Conservation (phyloP, 2,888 invertebrate genomes). For the Biston betularia region DNA sequence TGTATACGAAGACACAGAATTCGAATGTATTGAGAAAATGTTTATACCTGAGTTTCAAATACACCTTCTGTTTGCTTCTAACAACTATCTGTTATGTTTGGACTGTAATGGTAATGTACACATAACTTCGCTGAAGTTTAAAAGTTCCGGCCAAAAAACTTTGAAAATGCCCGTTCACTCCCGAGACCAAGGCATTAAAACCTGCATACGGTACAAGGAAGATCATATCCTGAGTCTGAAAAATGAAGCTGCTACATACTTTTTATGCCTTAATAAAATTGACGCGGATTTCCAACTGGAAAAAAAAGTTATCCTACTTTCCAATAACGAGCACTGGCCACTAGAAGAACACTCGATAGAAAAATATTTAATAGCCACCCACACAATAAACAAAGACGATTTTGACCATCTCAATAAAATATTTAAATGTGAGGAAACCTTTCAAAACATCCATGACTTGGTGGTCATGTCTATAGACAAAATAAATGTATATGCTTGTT, state of each 20-base stretch:
- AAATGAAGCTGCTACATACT: conserved; percentile 53
- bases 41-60: conserved; percentile 66
- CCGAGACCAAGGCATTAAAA: conserved; percentile 53
- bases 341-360: conserved; percentile 37
- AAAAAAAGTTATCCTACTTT: conserved; percentile 48
- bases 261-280: conserved; percentile 58
- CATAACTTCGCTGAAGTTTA: conserved; percentile 64
- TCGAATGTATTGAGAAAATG: conserved; percentile 52
- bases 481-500: conserved; percentile 56
- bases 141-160: conserved; percentile 59
- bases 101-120: conserved; percentile 65
- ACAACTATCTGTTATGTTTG: conserved; percentile 65
- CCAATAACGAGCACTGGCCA: conserved; percentile 43
- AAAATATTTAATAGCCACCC: conserved; percentile 51
- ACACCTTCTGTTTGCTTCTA: conserved; percentile 54
- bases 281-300: conserved; percentile 57
- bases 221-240: conserved; percentile 60
- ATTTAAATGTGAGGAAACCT: conserved; percentile 45
- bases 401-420: conserved; percentile 45
- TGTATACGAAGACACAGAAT: conserved; percentile 62
- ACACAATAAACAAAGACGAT: conserved; percentile 43
- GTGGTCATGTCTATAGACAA: conserved; percentile 62
- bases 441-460: conserved; percentile 44
- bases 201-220: conserved; percentile 44
- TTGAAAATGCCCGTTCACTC: conserved; percentile 59